Conservation (phyloP, 2,113 vertebrate genomes). For the Micronisus gabar region DNA sequence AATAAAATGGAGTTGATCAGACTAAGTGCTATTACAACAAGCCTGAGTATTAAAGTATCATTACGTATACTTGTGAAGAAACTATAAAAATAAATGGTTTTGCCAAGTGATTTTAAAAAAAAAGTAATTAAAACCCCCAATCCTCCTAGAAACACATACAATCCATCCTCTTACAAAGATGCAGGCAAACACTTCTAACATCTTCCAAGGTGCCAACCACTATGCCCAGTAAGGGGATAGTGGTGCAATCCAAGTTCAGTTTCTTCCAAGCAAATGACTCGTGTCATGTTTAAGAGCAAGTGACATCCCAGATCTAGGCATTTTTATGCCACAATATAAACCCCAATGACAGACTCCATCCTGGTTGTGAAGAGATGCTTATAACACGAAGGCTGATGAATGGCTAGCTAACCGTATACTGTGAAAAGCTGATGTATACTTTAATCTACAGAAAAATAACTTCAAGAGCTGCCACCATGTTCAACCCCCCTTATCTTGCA, state of each 20-base stretch:
- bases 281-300: accelerated
- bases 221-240: neutral
- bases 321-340: neutral
- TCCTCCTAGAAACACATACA: neutral
- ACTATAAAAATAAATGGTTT: neutral
- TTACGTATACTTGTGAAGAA: neutral
- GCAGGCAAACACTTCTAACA: neutral
- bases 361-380: neutral
- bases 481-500: neutral
- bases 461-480: too few species aligned
- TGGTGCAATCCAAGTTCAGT: neutral
- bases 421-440: neutral
- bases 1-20: neutral
- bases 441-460: neutral
- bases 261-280: neutral
- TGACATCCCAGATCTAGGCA: neutral
- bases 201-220: neutral
- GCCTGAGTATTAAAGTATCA: neutral
- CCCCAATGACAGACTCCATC: neutral
- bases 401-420: neutral
- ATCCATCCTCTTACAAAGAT: neutral
- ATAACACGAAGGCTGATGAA: neutral
- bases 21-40: neutral
- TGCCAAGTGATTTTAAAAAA: neutral
- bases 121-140: neutral